These are phyloP conservation scores for Stenchaetothrips biformis DNA, from an alignment of 2,888 invertebrate genomes.

Conservation along the genomic window DNA sequence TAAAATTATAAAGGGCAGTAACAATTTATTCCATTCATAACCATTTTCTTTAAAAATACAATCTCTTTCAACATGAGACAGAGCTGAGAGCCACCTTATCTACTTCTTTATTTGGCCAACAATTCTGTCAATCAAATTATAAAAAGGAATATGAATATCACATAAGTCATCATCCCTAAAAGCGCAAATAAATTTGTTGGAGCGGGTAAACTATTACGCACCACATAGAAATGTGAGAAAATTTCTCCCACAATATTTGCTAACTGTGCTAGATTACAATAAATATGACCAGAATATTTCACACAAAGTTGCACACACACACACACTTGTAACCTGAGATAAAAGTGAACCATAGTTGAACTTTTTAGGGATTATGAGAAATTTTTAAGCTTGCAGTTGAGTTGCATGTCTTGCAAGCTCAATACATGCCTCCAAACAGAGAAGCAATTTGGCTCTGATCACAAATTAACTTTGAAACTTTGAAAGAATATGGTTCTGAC, in stretches of 20 bases:
- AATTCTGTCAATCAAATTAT: background rate
- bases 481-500: background rate
- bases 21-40: conserved; percentile 22
- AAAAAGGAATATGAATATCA: conserved; percentile 4
- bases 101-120: background rate
- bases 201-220: background rate
- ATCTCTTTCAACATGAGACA: conserved; percentile 23
- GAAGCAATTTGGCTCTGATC: background rate
- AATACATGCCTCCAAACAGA: background rate
- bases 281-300: background rate
- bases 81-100: conserved; percentile 7
- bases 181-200: background rate
- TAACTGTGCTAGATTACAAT: too few relatives aligned
- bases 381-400: background rate
- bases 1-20: conserved; percentile 23
- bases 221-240: background rate
- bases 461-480: too few relatives aligned
- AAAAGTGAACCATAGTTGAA: background rate
- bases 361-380: background rate
- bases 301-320: background rate
- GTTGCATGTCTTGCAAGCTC: background rate
- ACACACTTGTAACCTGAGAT: background rate
- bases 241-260: background rate
- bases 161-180: background rate
- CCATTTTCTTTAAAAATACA: conserved; percentile 20